Base-by-base conservation (phyloP, 37 sponge, comb jelly and placozoan species). In the Theonella swinhoei region DNA sequence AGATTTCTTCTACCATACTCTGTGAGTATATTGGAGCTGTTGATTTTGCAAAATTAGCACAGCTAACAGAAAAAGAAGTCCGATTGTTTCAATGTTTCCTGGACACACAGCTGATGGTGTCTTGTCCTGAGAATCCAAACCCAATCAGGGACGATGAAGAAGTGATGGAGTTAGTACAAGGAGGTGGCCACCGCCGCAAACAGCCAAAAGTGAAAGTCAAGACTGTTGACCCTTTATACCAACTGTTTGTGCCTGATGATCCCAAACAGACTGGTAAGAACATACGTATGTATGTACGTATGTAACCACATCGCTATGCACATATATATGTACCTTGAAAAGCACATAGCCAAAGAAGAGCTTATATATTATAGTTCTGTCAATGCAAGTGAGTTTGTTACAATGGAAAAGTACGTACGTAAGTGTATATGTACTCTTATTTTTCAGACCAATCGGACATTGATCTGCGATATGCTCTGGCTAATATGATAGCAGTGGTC, bases 401-500 rank as follows among this genome's bases (percentile, higher is more conserved):
- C n/a, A n/a, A n/a, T n/a, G n/a, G n/a, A n/a, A n/a, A n/a, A n/a
- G n/a, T n/a, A n/a, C n/a, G n/a, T n/a, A n/a, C n/a, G n/a, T n/a
- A n/a, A n/a, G n/a, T n/a, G n/a, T n/a, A n/a, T 24, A 61, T 28
- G 35, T 79, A 31, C 40, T 14, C 19, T 5, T 26, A 69, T 30
- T 41, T 25, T 31, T 32, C 65, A 94, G 92, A 93, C 43, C 93
- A 88, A 62, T 89, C 90, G 22, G 96, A 91, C 71, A 41, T 78
- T n/a, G 87, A 91, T 17, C 83, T 96, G 2, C 79, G 94, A 17
- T 77, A 84, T 29, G 64, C 89, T 36, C 73, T 96, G 31, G 92
- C 90, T 64, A 90, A 90, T 39, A 71, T 96, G 64, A 64, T 93
- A 35, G 94, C 90, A 26, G 82, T 91, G 54, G 83, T 91, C 11